These are phyloP conservation scores for Venustaconcha ellipsiformis DNA, from an alignment of 1,140 invertebrate genomes.

Conservation along the genomic window DNA sequence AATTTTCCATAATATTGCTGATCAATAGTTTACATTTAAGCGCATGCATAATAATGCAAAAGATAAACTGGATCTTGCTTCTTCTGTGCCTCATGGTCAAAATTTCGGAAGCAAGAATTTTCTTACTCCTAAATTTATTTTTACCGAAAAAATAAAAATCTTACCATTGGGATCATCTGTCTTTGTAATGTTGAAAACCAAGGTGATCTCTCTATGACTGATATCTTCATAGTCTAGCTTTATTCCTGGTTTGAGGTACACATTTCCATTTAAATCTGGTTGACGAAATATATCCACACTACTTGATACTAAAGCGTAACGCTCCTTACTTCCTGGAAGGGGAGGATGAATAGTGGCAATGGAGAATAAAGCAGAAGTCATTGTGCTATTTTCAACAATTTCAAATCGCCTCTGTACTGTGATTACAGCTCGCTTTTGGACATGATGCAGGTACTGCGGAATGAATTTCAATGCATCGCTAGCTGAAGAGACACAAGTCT, in stretches of 20 bases:
- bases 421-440: conserved; percentile 10
- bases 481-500: background rate
- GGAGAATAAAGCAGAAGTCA: conserved; percentile 10
- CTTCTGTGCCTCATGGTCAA: too few species aligned
- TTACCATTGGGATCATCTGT: conserved; percentile 22
- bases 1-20: too few species aligned
- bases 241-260: conserved; percentile 17
- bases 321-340: background rate
- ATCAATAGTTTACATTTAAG: too few species aligned
- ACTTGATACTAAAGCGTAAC: conserved; percentile 10
- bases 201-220: conserved; percentile 10
- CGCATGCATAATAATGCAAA: too few species aligned
- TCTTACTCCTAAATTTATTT: too few species aligned
- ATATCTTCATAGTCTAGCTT: conserved; percentile 20
- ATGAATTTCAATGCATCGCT: conserved; percentile 12
- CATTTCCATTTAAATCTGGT: conserved; percentile 15
- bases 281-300: conserved; percentile 8
- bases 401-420: conserved; percentile 11
- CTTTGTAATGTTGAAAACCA: conserved; percentile 23
- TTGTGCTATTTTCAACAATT: conserved; percentile 28
- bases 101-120: too few species aligned
- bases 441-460: conserved; percentile 7
- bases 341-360: conserved; percentile 12
- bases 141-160: background rate
- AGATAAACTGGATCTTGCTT: too few species aligned